Evolutionary conservation across 2,888 invertebrate genomes (phyloP).

Genomic region (Masnerella sp.): DNA sequence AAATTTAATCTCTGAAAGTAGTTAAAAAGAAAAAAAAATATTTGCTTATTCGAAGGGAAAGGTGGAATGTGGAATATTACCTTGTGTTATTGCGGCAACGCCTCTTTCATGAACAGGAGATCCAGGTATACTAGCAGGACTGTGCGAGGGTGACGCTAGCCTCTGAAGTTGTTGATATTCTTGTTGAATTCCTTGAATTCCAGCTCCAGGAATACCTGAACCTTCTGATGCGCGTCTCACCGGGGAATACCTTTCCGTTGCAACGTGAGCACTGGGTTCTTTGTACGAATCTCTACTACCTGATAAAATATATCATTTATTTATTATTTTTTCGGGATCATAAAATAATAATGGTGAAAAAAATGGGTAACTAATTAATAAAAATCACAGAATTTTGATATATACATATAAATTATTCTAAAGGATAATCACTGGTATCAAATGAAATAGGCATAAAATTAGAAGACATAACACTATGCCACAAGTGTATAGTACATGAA

Average conservation of each 20-base stretch:
- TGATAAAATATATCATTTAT: too few species aligned
- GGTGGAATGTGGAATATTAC: slow-evolving; percentile 67
- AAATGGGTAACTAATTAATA: too few species aligned
- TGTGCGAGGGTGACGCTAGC: slow-evolving; percentile 76
- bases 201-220: slow-evolving; percentile 80
- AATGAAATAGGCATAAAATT: too few species aligned
- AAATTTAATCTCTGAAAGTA: too few species aligned
- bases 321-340: too few species aligned
- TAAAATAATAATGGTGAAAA: too few species aligned
- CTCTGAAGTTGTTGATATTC: slow-evolving; percentile 90
- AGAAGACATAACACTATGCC: too few species aligned
- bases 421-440: too few species aligned
- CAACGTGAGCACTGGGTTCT: slow-evolving; percentile 78
- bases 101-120: slow-evolving; percentile 76
- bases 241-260: slow-evolving; percentile 90
- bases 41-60: too few species aligned
- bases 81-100: slow-evolving; percentile 81
- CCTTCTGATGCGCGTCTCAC: slow-evolving; percentile 94
- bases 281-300: slow-evolving; percentile 81
- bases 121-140: slow-evolving; percentile 76
- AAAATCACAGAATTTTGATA: not conserved
- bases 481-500: too few species aligned
- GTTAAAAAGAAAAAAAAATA: too few species aligned
- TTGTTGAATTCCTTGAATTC: slow-evolving; percentile 84
- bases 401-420: too few species aligned